Base-by-base conservation (phyloP, 1,140 invertebrate genomes). In the Drosophila chauvacae region DNA sequence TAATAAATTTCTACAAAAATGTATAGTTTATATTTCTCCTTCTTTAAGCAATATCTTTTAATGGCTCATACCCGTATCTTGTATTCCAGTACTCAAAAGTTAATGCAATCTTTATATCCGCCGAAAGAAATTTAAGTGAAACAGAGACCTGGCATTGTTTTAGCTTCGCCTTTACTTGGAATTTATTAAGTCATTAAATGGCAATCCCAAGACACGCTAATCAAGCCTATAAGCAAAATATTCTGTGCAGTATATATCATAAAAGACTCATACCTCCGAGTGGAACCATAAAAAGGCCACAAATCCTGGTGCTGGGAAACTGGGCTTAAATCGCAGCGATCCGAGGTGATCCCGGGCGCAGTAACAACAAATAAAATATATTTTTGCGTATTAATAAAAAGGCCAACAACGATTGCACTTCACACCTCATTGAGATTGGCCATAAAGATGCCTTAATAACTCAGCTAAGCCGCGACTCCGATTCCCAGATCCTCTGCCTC, bases 381-480 rank as follows among this genome's bases (percentile, higher is more conserved):
- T 78, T 79, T 85, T 79, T 90, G 85, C 77, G 85, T 90, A 91
- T 91, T 91, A 91, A 91, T 91, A 87, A 88, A 91, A 87, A 76
- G 63, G 78, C 72, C 80, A 80, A 77, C 70, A 85, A 84, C 88
- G 88, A 91, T 88, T 91, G 88, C 88, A 91, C 83, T 91, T 91
- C 88, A 91, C 88, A 91, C 88, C 88, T 91, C 88, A 91, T 91
- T 91, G 88, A 91, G 88, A 91, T 91, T 91, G 88, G 71, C 84
- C 70, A 91, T 91, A 88, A 91, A 91, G 87, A 91, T 91, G 88
- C 84, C 88, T 91, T 91, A 91, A 91, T 91, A 91, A 91, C 88
- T 91, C 88, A 91, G 77, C 80, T 84, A 79, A 91, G 83, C 73
- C 68, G 63, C 26, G 66, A 53, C 50, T 61, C 41, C 41, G 69